Conservation (phyloP, 2,113 vertebrate genomes). For the Phalacrocorax aristotelis region DNA sequence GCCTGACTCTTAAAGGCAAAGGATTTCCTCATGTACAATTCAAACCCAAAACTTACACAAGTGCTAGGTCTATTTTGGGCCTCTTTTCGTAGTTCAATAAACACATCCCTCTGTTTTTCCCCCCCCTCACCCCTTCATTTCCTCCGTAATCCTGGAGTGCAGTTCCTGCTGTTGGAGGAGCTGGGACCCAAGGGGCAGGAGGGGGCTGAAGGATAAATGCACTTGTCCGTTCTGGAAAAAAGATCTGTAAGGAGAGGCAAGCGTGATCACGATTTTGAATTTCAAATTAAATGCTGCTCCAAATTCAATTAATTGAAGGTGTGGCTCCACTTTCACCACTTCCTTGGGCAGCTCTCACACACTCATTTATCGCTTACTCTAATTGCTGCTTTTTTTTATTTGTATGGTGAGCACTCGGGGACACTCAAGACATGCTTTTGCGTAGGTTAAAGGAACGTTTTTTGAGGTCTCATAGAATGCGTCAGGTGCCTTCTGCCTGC, state of each 20-base stretch:
- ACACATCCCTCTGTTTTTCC: neutral
- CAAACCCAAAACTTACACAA: fast-evolving
- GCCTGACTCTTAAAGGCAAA: neutral
- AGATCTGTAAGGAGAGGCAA: neutral
- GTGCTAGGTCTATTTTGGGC: neutral
- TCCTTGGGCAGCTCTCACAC: fast-evolving
- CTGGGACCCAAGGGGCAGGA: neutral
- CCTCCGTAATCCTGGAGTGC: neutral
- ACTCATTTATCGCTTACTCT: neutral
- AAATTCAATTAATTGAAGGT: neutral
- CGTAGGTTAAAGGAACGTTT: neutral
- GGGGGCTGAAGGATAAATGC: neutral
- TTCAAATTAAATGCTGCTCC: neutral
- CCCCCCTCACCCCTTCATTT: neutral
- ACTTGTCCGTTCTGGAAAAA: neutral
- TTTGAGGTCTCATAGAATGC: neutral
- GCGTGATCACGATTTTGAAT: neutral
- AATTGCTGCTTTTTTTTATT: neutral
- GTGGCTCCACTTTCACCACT: neutral
- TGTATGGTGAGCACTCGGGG: neutral
- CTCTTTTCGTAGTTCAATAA: neutral
- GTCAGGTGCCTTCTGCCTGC: neutral
- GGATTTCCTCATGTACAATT: neutral
- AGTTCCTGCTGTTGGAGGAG: neutral
- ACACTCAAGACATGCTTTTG: fast-evolving